These are phyloP conservation scores for Sebastes diploproa DNA, from an alignment of 2,797 vertebrate species.

Conservation along the genomic window DNA sequence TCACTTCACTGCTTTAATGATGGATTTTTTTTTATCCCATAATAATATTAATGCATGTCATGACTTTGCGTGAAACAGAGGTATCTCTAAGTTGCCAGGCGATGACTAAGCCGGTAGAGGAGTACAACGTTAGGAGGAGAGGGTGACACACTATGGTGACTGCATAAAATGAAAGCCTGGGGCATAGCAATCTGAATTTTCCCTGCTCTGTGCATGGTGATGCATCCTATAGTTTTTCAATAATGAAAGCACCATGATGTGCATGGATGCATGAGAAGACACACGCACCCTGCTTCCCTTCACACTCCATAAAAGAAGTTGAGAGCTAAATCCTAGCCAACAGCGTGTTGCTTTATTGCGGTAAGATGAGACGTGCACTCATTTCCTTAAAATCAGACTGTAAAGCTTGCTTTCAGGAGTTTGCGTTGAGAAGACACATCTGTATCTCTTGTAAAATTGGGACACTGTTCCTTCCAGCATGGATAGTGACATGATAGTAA, in stretches of 20 bases:
- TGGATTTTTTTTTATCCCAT: neutral
- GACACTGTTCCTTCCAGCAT: slow-evolving; percentile 27
- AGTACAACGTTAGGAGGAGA: slow-evolving; percentile 31
- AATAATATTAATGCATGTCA: slow-evolving; percentile 37
- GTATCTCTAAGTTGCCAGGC: slow-evolving; percentile 35
- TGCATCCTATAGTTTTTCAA: slow-evolving; percentile 70
- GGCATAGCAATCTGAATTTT: slow-evolving; percentile 51
- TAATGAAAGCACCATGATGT: slow-evolving; percentile 70
- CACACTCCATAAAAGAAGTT: slow-evolving; percentile 65
- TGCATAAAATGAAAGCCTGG: slow-evolving; percentile 50
- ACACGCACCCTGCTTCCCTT: slow-evolving; percentile 48
- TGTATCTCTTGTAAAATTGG: slow-evolving; percentile 35
- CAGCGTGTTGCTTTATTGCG: slow-evolving; percentile 53
- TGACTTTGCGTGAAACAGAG: slow-evolving; percentile 31
- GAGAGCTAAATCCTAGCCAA: slow-evolving; percentile 63
- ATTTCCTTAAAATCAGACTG: slow-evolving; percentile 60
- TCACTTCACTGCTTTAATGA: slow-evolving; percentile 36
- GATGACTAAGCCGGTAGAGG: slow-evolving; percentile 39
- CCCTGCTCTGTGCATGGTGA: slow-evolving; percentile 52
- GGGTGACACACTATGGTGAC: slow-evolving; percentile 46
- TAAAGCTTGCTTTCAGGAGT: slow-evolving; percentile 35
- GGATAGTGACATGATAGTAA: slow-evolving; percentile 26
- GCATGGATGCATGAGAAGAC: slow-evolving; percentile 66
- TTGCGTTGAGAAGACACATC: slow-evolving; percentile 17
- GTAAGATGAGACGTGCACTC: slow-evolving; percentile 45